Evolutionary conservation across 2,888 invertebrate species (phyloP).

Genomic region (Drosophila meridionalis): DNA sequence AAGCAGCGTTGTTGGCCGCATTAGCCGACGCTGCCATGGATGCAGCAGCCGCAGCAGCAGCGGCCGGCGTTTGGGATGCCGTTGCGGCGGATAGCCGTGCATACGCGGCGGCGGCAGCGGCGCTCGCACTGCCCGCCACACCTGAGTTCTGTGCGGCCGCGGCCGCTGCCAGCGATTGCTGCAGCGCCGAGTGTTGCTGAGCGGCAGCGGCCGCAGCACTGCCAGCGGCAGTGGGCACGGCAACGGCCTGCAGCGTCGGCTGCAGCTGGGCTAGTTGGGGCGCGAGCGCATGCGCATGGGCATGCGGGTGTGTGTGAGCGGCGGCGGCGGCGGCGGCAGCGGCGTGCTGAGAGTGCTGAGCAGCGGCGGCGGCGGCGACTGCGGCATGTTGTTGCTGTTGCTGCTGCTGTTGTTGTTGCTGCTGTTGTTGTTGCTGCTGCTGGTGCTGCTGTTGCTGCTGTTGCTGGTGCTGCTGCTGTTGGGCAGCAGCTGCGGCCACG

Average conservation of each 20-base stretch:
- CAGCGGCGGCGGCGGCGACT: conserved; percentile 57
- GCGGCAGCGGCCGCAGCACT: conserved; percentile 85
- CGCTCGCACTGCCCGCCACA: conserved; percentile 61
- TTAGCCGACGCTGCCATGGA: conserved; percentile 87
- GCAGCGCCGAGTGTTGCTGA: conserved; percentile 85
- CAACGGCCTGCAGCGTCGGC: conserved; percentile 84
- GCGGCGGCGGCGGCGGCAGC: conserved; percentile 69
- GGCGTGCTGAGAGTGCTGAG: conserved; percentile 67
- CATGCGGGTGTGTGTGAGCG: conserved; percentile 64
- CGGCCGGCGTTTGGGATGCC: conserved; percentile 86
- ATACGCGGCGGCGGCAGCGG: conserved; percentile 82
- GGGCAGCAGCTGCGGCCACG: conserved; percentile 87
- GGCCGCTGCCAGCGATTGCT: conserved; percentile 86
- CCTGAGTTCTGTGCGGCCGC: conserved; percentile 74
- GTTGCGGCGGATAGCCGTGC: conserved; percentile 78
- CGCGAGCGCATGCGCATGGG: conserved; percentile 71
- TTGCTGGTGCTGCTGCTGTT: conserved; percentile 85
- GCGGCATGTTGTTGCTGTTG: conserved; percentile 68
- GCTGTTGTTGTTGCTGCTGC: conserved; percentile 75
- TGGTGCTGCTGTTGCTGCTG: conserved; percentile 86
- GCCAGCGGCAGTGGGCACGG: conserved; percentile 88
- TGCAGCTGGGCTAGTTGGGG: conserved; percentile 70
- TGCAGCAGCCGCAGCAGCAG: conserved; percentile 86
- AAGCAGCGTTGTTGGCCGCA: conserved; percentile 91
- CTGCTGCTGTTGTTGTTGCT: conserved; percentile 68